Evolutionary conservation across 2,797 vertebrate species (phyloP), one percentile per base, ranked within the genome.

Genomic region (Hemibagrus guttatus): DNA sequence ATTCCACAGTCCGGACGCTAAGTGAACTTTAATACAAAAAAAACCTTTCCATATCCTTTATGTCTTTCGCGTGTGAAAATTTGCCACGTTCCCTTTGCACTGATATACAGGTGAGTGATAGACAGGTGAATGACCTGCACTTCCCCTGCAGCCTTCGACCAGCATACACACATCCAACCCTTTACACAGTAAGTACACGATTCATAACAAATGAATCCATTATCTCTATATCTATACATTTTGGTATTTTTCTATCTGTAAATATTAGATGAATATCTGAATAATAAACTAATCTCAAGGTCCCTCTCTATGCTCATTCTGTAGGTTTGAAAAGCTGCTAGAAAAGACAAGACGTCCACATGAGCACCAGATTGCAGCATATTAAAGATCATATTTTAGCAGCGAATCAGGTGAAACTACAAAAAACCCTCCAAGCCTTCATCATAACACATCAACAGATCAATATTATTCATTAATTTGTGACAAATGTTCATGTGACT

Each of bases 361-460:
- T 95, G 95, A 94, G 91, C 86, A 81, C 79, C 2, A 42, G 95
- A 86, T 91, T 96, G 79, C 92, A 94, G 75, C 91, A 89, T 72
- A 88, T 95, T 58, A 92, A 92, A 86, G 88, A 88, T 84, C 94
- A 95, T 81, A 91, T 96, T 90, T 66, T 94, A 71, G 39, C 91
- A 86, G 90, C 84, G 89, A 91, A 93, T 58, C 93, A 94, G 94
- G 95, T 96, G 94, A 90, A 63, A 56, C 4, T 17, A 31, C 4
- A 3, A 68, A 7, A 35, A 92, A 31, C 0, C n/a, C 28, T n/a
- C n/a, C n/a, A n/a, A 78, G 63, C 28, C 39, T 61, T 78, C 4
- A 8, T 14, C 58, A 16, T 46, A 69, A 42, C 39, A 16, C 31
- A 69, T 31, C 39, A 64, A 31, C 35, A 59, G n/a, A 1, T 59